Percentiles rank a stretch among this genome's conserved stretches.
Evolutionary conservation across 2,797 vertebrate genomes (phyloP).

Genomic region (Echeneis naucrates): DNA sequence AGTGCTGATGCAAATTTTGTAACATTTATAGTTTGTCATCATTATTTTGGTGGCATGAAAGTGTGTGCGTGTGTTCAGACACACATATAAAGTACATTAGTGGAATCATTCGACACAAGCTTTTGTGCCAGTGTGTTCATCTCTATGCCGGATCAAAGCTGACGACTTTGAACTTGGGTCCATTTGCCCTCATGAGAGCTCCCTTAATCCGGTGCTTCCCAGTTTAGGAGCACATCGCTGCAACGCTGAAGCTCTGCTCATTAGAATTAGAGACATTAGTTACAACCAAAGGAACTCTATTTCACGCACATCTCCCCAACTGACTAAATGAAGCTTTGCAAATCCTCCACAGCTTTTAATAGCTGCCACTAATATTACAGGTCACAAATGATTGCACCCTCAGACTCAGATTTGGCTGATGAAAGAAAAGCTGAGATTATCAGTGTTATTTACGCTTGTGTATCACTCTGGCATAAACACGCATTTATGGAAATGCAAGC

Average conservation of each 20-base stretch:
- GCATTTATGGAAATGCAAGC: constrained; percentile 79
- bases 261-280: constrained; percentile 82
- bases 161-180: constrained; percentile 73
- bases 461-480: constrained; percentile 80
- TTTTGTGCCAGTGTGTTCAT: constrained; percentile 55
- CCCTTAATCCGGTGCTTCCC: constrained; percentile 74
- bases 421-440: constrained; percentile 81
- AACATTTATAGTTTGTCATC: constrained; percentile 14
- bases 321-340: constrained; percentile 82
- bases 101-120: constrained; percentile 43
- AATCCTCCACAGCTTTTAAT: constrained; percentile 83
- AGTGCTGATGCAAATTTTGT: constrained; percentile 23
- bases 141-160: constrained; percentile 51
- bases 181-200: constrained; percentile 74
- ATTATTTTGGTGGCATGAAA: constrained; percentile 56
- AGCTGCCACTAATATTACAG: constrained; percentile 81
- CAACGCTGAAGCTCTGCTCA: constrained; percentile 70
- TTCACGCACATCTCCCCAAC: constrained; percentile 80
- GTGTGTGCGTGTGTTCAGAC: constrained; percentile 28
- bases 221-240: constrained; percentile 74
- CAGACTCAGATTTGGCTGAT: constrained; percentile 78
- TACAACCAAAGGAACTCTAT: constrained; percentile 83
- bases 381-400: constrained; percentile 80
- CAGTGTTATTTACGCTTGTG: constrained; percentile 82
- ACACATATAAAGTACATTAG: constrained; percentile 33